These are phyloP conservation scores for Ophioderma brevispina DNA, from an alignment of 35 echinoderm and acorn worm genomes.

Conservation along the genomic window DNA sequence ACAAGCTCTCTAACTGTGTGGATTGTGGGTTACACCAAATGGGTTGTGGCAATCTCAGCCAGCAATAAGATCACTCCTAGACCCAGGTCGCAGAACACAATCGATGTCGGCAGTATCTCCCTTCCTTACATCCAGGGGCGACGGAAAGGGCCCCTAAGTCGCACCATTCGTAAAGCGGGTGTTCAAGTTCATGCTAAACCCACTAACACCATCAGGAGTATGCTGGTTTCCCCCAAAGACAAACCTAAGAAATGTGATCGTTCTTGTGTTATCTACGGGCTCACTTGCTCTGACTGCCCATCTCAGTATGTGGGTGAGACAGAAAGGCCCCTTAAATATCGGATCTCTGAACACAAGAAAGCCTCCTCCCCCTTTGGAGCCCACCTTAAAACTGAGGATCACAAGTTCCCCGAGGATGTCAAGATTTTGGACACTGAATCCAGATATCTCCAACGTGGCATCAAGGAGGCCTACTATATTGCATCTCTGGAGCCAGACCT, in stretches of 20 bases:
- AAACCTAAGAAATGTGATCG: not conserved
- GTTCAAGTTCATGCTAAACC: not conserved
- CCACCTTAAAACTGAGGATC: not conserved
- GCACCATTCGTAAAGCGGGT: not conserved
- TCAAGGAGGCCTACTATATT: conserved; percentile 1
- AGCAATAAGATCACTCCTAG: not conserved
- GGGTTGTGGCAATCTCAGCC: not conserved
- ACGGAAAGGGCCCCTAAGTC: not conserved
- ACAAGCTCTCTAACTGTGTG: no score
- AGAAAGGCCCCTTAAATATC: not conserved
- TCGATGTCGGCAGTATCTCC: not conserved
- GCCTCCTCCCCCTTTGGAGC: not conserved
- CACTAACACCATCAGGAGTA: not conserved
- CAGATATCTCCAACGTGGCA: not conserved
- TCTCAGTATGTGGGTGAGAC: conserved; percentile 16
- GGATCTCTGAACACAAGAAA: not conserved
- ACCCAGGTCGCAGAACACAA: not conserved
- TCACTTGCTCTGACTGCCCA: not conserved
- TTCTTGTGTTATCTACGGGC: not conserved
- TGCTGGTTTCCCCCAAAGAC: conserved; percentile 6
- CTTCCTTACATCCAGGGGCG: not conserved
- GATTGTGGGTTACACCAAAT: no score
- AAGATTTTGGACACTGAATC: not conserved
- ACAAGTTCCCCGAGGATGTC: not conserved
- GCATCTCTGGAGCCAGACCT: not conserved